phyloP scores from a whole-genome alignment of 2,888 invertebrate genomes.

The Thyatira batis region DNA sequence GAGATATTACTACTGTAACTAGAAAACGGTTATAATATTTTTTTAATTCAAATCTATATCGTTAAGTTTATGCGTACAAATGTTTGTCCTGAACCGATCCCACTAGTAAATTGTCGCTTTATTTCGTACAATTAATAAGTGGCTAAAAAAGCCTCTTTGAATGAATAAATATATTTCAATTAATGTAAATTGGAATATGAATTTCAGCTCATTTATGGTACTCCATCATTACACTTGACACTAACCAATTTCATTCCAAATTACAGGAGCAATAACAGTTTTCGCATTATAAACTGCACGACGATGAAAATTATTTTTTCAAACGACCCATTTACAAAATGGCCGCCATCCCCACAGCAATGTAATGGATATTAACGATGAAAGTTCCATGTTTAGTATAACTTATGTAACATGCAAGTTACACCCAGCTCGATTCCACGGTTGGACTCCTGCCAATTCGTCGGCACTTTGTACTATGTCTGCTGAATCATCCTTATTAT shows the following conservation, averaged over 20 bases:
- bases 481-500: slow-evolving; percentile 19
- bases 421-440: slow-evolving; percentile 1
- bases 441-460: slow-evolving; percentile 24
- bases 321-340: not conserved
- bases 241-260: not conserved
- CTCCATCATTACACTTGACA: too few species aligned
- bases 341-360: not conserved
- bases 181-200: too few species aligned
- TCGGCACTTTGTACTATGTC: slow-evolving; percentile 9
- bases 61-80: too few species aligned
- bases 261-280: not conserved
- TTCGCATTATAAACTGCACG: not conserved
- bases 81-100: too few species aligned
- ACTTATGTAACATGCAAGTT: not conserved
- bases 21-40: too few species aligned
- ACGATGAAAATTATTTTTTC: not conserved
- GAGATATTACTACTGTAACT: too few species aligned
- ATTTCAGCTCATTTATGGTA: too few species aligned
- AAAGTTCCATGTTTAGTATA: not conserved
- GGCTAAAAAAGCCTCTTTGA: too few species aligned
- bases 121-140: too few species aligned
- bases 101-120: too few species aligned
- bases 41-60: too few species aligned
- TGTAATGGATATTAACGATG: not conserved
- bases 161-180: too few species aligned